phyloP scores from a whole-genome alignment of 1,140 invertebrate genomes.

The Penaeus chinensis region DNA sequence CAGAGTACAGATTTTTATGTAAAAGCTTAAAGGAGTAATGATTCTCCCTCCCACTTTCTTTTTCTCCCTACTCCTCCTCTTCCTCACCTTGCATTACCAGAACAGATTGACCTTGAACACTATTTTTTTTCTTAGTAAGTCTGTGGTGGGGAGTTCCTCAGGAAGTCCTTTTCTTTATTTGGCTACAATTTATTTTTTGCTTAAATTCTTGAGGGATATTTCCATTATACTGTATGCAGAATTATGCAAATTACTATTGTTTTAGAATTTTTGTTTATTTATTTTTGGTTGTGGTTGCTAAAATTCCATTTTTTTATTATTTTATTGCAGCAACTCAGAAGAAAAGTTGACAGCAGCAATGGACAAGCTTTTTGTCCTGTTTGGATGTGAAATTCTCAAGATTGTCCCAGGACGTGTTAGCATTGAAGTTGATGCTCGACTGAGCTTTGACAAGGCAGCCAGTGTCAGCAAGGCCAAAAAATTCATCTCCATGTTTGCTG shows the following conservation, averaged over 20 bases:
- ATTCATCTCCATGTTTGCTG: slow-evolving; percentile 90
- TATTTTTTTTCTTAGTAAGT: too few relatives aligned
- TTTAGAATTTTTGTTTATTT: slow-evolving; percentile 7
- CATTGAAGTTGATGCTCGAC: slow-evolving; percentile 97
- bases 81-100: neutral
- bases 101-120: too few relatives aligned
- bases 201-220: too few relatives aligned
- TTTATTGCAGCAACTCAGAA: slow-evolving; percentile 63
- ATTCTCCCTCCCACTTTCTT: neutral
- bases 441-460: slow-evolving; percentile 94
- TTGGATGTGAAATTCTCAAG: slow-evolving; percentile 97
- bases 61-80: neutral
- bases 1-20: neutral
- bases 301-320: slow-evolving; percentile 64
- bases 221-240: too few relatives aligned
- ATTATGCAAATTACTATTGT: too few relatives aligned
- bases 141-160: too few relatives aligned
- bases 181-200: slow-evolving; percentile 10
- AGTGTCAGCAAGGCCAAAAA: slow-evolving; percentile 91
- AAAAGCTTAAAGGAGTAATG: neutral
- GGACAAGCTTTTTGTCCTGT: slow-evolving; percentile 94
- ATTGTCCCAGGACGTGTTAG: slow-evolving; percentile 98
- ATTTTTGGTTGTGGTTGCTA: slow-evolving; percentile 76
- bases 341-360: slow-evolving; percentile 81
- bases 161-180: too few relatives aligned